These are phyloP conservation scores for rabbit (Oryctolagus cuniculus) DNA, from an alignment of 2,113 vertebrate species.

Conservation along the genomic window mOryCun1.1 NC_091437.1:51216001-51216500, in stretches of 20 bases:
- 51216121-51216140: background rate
- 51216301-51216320: background rate
- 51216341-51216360: background rate
- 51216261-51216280: background rate
- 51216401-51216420: background rate
- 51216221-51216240: background rate
- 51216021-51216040: too few relatives aligned
- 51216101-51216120: rapidly evolving
- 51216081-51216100: background rate
- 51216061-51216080: background rate
- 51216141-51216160: background rate
- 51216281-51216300: background rate
- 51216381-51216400: background rate
- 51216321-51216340: background rate
- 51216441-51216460: background rate
- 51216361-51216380: background rate
- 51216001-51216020: background rate
- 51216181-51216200: background rate
- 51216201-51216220: background rate
- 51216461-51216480: background rate
- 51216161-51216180: background rate
- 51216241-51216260: background rate
- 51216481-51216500: background rate
- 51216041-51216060: background rate
- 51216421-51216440: background rate